Percentiles rank a stretch among this genome's conserved stretches.
These are phyloP conservation scores for Rhopalosiphum padi DNA, from an alignment of 1,140 invertebrate genomes.

Conservation along the genomic window DNA sequence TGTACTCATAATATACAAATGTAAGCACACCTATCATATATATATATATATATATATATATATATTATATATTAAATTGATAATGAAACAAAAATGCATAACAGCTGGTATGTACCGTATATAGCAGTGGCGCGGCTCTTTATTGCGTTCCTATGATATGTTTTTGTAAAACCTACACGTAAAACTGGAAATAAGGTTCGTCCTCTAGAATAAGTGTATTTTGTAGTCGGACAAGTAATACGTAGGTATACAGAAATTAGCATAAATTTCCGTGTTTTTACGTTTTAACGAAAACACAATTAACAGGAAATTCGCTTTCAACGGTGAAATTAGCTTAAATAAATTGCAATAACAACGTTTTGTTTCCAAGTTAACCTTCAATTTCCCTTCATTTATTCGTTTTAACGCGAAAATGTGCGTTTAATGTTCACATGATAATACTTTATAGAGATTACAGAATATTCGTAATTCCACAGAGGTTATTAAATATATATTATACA, in stretches of 20 bases:
- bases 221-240: neutral
- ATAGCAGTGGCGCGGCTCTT: neutral
- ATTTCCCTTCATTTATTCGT: neutral
- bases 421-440: neutral
- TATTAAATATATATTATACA: neutral
- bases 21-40: neutral
- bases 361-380: constrained; percentile 25
- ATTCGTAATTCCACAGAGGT: neutral
- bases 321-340: constrained; percentile 18
- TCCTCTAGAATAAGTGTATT: constrained; percentile 9
- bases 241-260: neutral
- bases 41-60: neutral
- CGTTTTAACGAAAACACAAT: neutral
- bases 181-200: neutral
- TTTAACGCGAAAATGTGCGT: neutral
- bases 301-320: constrained; percentile 45
- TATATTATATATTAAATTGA: neutral
- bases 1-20: neutral
- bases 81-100: neutral
- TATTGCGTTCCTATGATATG: neutral
- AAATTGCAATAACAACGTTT: constrained; percentile 13
- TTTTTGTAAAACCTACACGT: constrained; percentile 11
- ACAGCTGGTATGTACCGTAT: neutral
- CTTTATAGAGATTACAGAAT: neutral
- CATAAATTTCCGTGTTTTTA: neutral